Percentiles rank a stretch among this genome's conserved stretches.
Conservation (phyloP, 2,797 vertebrate species). For the Ctenopoma kingsleyae region DNA sequence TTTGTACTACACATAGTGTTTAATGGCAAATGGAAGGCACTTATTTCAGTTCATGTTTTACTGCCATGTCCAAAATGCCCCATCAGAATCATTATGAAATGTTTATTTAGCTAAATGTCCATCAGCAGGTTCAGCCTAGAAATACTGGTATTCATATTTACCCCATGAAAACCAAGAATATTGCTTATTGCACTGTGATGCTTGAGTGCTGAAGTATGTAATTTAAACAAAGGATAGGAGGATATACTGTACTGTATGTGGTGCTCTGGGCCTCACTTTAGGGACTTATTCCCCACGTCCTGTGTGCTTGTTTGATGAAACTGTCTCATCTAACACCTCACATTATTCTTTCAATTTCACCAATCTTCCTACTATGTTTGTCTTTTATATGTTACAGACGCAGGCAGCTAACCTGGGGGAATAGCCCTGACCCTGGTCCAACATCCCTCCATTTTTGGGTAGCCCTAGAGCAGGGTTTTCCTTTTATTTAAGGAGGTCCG, state of each 20-base stretch:
- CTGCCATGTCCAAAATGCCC: not conserved
- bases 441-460: conserved; percentile 17
- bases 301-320: conserved; percentile 54
- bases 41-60: not conserved
- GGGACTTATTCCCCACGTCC: conserved; percentile 42
- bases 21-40: not conserved
- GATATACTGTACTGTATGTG: conserved; percentile 12
- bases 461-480: conserved; percentile 7
- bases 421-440: conserved; percentile 1
- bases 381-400: conserved; percentile 60
- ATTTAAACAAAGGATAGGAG: conserved; percentile 40
- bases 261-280: conserved; percentile 32
- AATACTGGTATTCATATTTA: not conserved
- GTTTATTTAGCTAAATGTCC: not conserved
- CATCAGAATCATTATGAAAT: not conserved
- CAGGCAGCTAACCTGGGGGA: conserved; percentile 54
- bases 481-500: no score
- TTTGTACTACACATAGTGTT: not conserved
- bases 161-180: not conserved
- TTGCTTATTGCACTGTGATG: conserved; percentile 3
- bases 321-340: conserved; percentile 64
- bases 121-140: conserved; percentile 1
- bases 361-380: conserved; percentile 43
- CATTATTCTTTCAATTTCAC: conserved; percentile 63
- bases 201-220: conserved; percentile 29